Evolutionary conservation across 2,113 vertebrate genomes (phyloP), one percentile per base, ranked within the genome.

Genomic region (Charina bottae): DNA sequence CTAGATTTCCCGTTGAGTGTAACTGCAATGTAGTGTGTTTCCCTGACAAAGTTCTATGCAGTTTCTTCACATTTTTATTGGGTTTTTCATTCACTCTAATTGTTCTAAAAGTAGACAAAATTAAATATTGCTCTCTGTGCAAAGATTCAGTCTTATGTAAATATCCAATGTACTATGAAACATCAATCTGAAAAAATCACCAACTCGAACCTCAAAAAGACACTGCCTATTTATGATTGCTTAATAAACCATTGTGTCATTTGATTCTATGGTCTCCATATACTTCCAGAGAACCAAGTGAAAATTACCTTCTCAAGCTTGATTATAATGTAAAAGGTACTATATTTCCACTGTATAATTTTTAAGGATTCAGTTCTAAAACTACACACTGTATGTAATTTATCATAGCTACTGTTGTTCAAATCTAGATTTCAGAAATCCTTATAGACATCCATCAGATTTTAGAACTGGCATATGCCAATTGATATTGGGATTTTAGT

Each of bases 291-390:
- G 3, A 46, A 62, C 23, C 46, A 46, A 60, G 83, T 12, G 54
- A 59, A 88, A 84, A 42, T 59, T 55, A 56, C n/a, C 19, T 87
- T 91, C 24, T 56, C 26, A 49, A 92, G 23, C 62, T 58, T 58
- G 54, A 78, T 78, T 26, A 15, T 83, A 87, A 87, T 58, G 24
- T 26, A 85, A 54, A 56, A 87, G 54, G 13, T 72, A 55, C 53
- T 33, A 68, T 10, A 42, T 37, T 55, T 49, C 3, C 53, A 62
- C 26, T 23, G 83, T 90, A 33, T 85, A 26, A 21, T 11, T 62
- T 91, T 91, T 64, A 62, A 78, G 46, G 23, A 15, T 19, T n/a
- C 46, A 89, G n/a, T 64, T 46, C 88, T 89, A 62, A 89, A 64
- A 28, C 42, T n/a, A 8, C 5, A 19, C 42, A 28, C 7, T 64